Percentiles rank a stretch among this genome's conserved stretches.
These are phyloP conservation scores for Ischnura elegans DNA, from an alignment of 2,888 invertebrate genomes.

Conservation along the genomic window DNA sequence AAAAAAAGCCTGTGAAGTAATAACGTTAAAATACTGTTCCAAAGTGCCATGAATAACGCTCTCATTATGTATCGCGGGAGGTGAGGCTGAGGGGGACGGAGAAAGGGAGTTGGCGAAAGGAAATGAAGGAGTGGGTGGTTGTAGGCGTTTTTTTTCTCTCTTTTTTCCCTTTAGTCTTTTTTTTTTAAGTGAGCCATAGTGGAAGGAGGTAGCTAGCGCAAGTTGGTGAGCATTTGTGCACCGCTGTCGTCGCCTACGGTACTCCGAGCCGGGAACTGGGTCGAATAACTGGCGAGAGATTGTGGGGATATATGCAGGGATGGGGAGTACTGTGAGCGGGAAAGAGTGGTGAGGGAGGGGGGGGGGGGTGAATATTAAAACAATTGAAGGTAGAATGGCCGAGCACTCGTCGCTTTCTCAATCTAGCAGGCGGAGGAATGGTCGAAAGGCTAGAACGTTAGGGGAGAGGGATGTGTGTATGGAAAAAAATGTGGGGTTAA, in stretches of 20 bases:
- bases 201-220: background rate
- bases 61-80: slow-evolving; percentile 1
- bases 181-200: background rate
- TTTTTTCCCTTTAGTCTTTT: no score
- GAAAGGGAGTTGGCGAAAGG: background rate
- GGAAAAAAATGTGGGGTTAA: background rate
- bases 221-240: slow-evolving; percentile 5
- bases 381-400: slow-evolving; percentile 18
- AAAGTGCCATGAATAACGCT: slow-evolving; percentile 31
- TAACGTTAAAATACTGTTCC: slow-evolving; percentile 14
- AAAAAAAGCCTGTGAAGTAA: background rate
- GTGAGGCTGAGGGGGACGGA: background rate
- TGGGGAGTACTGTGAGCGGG: background rate
- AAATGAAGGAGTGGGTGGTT: background rate
- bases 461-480: background rate
- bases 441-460: background rate
- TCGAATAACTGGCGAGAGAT: background rate
- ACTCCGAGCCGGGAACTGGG: background rate
- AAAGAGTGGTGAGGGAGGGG: background rate
- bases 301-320: no score
- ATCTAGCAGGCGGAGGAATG: background rate
- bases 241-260: background rate
- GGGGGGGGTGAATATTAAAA: slow-evolving; percentile 15
- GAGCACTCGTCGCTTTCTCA: background rate
- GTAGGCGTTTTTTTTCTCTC: no score